phyloP scores from a whole-genome alignment of 1,140 invertebrate species.

The Zaprionus africanus region DNA sequence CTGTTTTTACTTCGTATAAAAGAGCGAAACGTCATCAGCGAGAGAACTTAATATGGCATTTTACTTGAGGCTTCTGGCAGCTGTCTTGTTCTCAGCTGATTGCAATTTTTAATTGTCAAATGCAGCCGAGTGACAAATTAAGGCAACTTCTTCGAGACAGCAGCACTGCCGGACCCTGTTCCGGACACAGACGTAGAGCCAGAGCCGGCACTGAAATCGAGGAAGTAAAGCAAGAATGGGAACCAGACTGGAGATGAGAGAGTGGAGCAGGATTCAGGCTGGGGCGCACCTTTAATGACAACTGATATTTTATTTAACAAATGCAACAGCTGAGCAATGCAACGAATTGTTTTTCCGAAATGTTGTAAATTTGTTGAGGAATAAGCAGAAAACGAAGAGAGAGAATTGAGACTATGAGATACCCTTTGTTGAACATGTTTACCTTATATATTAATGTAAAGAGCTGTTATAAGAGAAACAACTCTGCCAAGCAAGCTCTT shows the following conservation, averaged over 20 bases:
- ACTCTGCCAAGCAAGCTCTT: neutral
- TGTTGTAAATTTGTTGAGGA: constrained; percentile 63
- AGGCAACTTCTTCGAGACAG: constrained; percentile 35
- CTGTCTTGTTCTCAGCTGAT: constrained; percentile 47
- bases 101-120: constrained; percentile 79
- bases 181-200: neutral
- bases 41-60: constrained; percentile 35
- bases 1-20: neutral
- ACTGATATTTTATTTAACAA: constrained; percentile 78
- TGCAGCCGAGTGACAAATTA: constrained; percentile 76
- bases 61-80: constrained; percentile 42
- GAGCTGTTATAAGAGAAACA: too few relatives aligned
- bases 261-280: neutral
- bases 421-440: neutral
- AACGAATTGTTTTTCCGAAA: constrained; percentile 68
- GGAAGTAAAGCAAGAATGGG: neutral
- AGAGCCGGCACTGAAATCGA: neutral
- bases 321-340: constrained; percentile 73
- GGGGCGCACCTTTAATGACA: constrained; percentile 68
- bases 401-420: neutral
- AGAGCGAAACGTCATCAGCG: constrained; percentile 13
- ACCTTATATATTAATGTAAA: neutral
- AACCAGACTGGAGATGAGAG: too few relatives aligned
- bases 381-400: neutral
- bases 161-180: neutral